Evolutionary conservation across 2,113 vertebrate species (phyloP).

Genomic region (Carollia perspicillata): DNA sequence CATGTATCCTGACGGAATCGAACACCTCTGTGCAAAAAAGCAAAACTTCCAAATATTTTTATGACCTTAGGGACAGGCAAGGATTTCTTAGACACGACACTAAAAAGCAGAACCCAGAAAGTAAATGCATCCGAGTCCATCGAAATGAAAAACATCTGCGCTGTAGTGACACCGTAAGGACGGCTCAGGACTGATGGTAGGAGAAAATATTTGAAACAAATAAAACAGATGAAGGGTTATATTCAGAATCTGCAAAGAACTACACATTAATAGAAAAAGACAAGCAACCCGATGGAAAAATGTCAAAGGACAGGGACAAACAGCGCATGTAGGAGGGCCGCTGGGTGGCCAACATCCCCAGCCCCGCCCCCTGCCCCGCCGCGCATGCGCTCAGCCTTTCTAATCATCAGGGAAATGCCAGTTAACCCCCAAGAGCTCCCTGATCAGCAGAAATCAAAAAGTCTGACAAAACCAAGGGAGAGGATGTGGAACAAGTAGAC

Average conservation of each 20-base stretch:
- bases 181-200: neutral
- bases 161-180: neutral
- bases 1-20: neutral
- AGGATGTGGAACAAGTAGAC: neutral
- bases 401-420: neutral
- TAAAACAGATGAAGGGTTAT: neutral
- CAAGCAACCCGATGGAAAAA: neutral
- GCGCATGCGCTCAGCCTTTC: neutral
- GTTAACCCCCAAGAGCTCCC: neutral
- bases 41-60: neutral
- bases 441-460: neutral
- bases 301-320: neutral
- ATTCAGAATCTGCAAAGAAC: neutral
- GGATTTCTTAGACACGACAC: neutral
- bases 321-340: accelerated
- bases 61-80: neutral
- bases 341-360: too few species aligned
- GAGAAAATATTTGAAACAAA: neutral
- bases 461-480: neutral
- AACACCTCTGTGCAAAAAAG: neutral
- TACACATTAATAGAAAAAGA: neutral
- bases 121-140: neutral
- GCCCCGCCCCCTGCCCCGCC: too few species aligned
- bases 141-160: neutral
- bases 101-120: neutral